phyloP scores from a whole-genome alignment of 2,113 vertebrate species.

The Seriola quinqueradiata region DNA sequence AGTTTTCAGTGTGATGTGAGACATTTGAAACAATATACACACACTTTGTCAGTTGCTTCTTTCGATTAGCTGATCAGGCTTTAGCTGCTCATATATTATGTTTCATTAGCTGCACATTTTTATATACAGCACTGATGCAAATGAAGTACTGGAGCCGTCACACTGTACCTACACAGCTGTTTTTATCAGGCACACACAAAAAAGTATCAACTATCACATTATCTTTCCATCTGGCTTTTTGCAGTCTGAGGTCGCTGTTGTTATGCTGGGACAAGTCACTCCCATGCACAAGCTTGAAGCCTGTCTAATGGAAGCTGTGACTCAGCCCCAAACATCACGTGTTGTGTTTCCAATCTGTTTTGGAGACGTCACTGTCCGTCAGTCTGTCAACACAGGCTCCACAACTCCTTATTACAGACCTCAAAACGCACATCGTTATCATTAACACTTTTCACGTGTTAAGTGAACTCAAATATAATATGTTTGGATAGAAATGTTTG shows the following conservation, averaged over 20 bases:
- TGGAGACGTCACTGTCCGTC: conserved; percentile 10
- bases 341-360: conserved; percentile 7
- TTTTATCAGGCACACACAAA: neutral
- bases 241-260: neutral
- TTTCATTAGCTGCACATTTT: neutral
- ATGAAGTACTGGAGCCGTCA: neutral
- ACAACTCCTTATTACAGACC: neutral
- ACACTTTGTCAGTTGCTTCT: neutral
- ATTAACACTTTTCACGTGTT: neutral
- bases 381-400: neutral
- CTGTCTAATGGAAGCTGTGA: conserved; percentile 20
- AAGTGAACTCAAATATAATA: neutral
- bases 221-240: conserved; percentile 2
- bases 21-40: neutral
- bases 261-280: neutral
- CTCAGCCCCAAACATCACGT: conserved; percentile 25
- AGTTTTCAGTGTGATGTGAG: too few species aligned
- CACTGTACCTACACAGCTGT: neutral
- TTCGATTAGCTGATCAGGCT: neutral
- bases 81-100: neutral
- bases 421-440: neutral
- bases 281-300: neutral
- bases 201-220: neutral
- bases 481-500: neutral
- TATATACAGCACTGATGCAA: neutral